Evolutionary conservation across 2,797 vertebrate species (phyloP).

Genomic region (Acanthiza pusilla): DNA sequence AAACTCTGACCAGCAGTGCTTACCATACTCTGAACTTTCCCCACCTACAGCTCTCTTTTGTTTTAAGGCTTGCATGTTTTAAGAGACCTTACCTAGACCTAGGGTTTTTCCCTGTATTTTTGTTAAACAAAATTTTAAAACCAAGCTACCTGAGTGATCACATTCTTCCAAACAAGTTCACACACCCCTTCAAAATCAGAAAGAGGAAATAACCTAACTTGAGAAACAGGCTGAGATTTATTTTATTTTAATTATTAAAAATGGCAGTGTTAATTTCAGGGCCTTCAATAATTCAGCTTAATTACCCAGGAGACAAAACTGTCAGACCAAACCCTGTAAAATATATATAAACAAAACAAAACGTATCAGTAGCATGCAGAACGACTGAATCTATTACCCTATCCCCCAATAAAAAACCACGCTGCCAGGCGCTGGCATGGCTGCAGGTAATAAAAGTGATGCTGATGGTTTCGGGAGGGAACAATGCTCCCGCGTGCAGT

Average conservation of each 20-base stretch:
- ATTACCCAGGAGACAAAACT: conserved; percentile 67
- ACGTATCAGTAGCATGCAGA: not conserved
- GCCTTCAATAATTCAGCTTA: conserved; percentile 65
- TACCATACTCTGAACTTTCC: not conserved
- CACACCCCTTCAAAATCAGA: not conserved
- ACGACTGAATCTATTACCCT: not conserved
- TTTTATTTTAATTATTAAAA: conserved; percentile 70
- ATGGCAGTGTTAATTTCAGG: conserved; percentile 36
- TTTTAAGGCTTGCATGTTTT: not conserved
- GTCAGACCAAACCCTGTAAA: not conserved
- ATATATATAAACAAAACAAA: conserved; percentile 25
- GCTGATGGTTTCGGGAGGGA: not conserved
- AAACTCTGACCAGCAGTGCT: not conserved
- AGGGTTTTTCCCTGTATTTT: not conserved
- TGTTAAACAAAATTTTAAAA: conserved; percentile 36
- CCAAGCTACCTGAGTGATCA: not conserved
- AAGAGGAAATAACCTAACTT: not conserved
- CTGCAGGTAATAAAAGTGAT: conserved; percentile 11
- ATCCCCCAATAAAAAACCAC: not conserved
- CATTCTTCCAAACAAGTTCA: conserved; percentile 40
- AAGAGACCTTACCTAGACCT: not conserved
- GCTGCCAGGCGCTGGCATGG: not conserved
- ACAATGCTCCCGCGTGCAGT: not conserved
- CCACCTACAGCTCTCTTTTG: not conserved
- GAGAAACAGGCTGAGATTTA: conserved; percentile 48